Conservation (phyloP, 2,797 vertebrate species). For the Scyliorhinus canicula region DNA sequence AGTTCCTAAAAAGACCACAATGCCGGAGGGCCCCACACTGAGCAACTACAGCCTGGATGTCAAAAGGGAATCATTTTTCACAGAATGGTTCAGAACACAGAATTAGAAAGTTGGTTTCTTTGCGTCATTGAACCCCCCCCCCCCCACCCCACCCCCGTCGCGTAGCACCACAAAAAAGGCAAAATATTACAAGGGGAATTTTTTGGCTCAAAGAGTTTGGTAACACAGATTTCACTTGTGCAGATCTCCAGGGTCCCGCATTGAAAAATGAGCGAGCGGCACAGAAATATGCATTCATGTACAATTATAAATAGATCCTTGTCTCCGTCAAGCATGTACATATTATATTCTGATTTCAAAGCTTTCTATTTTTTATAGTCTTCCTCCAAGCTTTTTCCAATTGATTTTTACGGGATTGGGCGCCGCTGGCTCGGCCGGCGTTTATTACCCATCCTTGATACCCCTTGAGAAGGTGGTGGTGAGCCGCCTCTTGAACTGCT, state of each 20-base stretch:
- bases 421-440: no score
- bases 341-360: background rate
- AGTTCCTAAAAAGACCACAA: background rate
- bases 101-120: background rate
- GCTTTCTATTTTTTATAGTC: background rate
- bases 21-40: background rate
- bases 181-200: background rate
- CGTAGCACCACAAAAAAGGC: background rate
- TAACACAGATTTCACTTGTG: slow-evolving; percentile 22
- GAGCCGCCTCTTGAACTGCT: no score
- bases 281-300: slow-evolving; percentile 10
- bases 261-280: background rate
- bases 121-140: background rate
- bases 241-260: background rate
- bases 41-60: background rate
- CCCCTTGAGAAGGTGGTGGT: no score
- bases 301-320: background rate
- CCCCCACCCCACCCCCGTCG: background rate
- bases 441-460: no score
- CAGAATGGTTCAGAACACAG: background rate
- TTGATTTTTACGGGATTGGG: no score
- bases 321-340: no score
- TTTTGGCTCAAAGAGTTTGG: background rate
- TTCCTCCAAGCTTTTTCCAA: background rate
- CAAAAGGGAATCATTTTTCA: background rate